Evolutionary conservation across 1,140 invertebrate genomes (phyloP).

Genomic region (Scaptomyza hsui): DNA sequence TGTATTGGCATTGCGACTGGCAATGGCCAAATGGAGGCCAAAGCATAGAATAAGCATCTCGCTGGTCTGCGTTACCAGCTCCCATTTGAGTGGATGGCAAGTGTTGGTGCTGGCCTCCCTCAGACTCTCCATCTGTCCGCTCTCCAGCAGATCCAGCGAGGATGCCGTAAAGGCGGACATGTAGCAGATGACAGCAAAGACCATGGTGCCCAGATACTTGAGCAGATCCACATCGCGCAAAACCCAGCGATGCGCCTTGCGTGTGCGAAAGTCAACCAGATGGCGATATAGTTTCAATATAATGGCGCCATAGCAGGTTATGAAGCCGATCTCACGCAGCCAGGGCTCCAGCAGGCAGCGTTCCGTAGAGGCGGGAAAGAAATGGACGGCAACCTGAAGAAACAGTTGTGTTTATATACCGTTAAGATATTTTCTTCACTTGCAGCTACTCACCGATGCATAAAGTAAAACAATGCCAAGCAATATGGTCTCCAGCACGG

Average conservation of each 20-base stretch:
- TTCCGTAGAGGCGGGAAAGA: conserved; percentile 90
- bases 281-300: conserved; percentile 95
- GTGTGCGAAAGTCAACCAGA: conserved; percentile 91
- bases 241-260: conserved; percentile 95
- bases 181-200: conserved; percentile 91
- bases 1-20: conserved; percentile 92
- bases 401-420: background rate
- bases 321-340: conserved; percentile 95
- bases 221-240: conserved; percentile 93
- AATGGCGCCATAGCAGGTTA: conserved; percentile 95
- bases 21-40: conserved; percentile 92
- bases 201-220: conserved; percentile 90
- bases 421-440: background rate
- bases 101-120: conserved; percentile 86
- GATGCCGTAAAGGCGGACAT: conserved; percentile 94
- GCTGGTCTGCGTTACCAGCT: conserved; percentile 94
- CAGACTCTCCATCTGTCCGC: conserved; percentile 78
- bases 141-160: conserved; percentile 86
- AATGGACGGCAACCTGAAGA: conserved; percentile 91
- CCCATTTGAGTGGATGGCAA: conserved; percentile 94
- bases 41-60: conserved; percentile 92
- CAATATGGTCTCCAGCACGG: conserved; percentile 93
- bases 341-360: conserved; percentile 93
- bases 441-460: conserved; percentile 88
- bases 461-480: conserved; percentile 93